Evolutionary conservation across 2,888 invertebrate genomes (phyloP).

Genomic region (Hermaeophaga mercurialis): DNA sequence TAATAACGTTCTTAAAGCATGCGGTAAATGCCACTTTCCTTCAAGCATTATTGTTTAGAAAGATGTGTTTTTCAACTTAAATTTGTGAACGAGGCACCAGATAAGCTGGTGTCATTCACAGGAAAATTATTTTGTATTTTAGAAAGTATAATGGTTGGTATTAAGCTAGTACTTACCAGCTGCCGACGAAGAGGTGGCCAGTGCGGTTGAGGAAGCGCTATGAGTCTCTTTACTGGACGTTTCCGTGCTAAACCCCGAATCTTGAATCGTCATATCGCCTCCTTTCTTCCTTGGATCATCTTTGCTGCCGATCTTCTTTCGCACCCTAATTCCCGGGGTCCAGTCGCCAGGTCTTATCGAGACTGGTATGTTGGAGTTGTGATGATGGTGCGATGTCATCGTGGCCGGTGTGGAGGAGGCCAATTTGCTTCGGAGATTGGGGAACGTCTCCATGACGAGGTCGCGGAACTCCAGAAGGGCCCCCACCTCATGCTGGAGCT

Average conservation of each 20-base stretch:
- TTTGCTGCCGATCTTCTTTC: slow-evolving; percentile 57
- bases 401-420: slow-evolving; percentile 63
- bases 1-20: too few species aligned
- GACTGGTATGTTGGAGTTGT: slow-evolving; percentile 63
- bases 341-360: slow-evolving; percentile 64
- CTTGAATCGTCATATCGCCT: slow-evolving; percentile 69
- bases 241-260: slow-evolving; percentile 90
- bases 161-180: slow-evolving; percentile 35
- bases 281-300: slow-evolving; percentile 56
- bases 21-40: too few species aligned
- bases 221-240: slow-evolving; percentile 83
- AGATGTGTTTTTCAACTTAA: too few species aligned
- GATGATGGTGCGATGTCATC: slow-evolving; percentile 57
- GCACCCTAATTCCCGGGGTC: slow-evolving; percentile 81
- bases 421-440: slow-evolving; percentile 86
- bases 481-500: slow-evolving; percentile 92
- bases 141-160: too few species aligned
- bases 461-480: slow-evolving; percentile 89
- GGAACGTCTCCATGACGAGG: slow-evolving; percentile 93
- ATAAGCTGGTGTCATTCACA: too few species aligned
- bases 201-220: slow-evolving; percentile 70
- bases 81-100: too few species aligned
- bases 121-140: slow-evolving; percentile 10
- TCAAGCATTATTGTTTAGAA: neutral
- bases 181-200: slow-evolving; percentile 55